Percentiles rank a stretch among this genome's conserved stretches.
Conservation (phyloP, 2,888 invertebrate genomes). For the Drosophila limbata region DNA sequence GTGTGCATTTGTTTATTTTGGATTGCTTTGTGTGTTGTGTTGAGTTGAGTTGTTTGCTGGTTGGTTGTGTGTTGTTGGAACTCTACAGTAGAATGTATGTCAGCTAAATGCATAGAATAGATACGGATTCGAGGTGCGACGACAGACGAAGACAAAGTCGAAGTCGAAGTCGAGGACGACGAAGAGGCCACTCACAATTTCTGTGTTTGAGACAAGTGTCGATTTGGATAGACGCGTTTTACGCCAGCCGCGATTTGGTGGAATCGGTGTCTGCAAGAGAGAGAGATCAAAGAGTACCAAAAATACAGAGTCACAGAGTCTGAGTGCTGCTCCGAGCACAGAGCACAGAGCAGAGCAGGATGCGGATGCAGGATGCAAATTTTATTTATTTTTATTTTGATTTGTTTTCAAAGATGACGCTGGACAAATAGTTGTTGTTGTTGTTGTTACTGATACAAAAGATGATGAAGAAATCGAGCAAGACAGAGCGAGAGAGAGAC, state of each 20-base stretch:
- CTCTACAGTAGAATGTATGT: constrained; percentile 37
- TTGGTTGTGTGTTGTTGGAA: constrained; percentile 33
- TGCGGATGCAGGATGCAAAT: constrained; percentile 70
- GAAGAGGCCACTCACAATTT: constrained; percentile 82
- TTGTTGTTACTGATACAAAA: constrained; percentile 62
- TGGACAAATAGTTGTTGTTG: constrained; percentile 66
- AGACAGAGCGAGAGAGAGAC: constrained; percentile 38
- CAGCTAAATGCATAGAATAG: constrained; percentile 48
- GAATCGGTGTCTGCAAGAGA: constrained; percentile 84
- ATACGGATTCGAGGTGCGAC: constrained; percentile 42
- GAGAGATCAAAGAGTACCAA: constrained; percentile 81
- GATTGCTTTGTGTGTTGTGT: constrained; percentile 5
- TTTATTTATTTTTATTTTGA: constrained; percentile 15
- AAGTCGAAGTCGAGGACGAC: constrained; percentile 22
- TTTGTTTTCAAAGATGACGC: constrained; percentile 61
- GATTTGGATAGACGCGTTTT: constrained; percentile 85
- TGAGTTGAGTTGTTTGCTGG: constrained; percentile 4
- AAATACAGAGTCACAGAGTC: constrained; percentile 74
- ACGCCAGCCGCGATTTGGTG: constrained; percentile 84
- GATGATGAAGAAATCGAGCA: constrained; percentile 60
- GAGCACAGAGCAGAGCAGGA: constrained; percentile 8
- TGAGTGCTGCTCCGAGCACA: constrained; percentile 55
- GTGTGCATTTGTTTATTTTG: constrained; percentile 8
- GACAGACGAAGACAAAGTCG: constrained; percentile 2
- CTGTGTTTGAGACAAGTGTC: constrained; percentile 84